Base-by-base conservation (phyloP, 2,113 vertebrate species). In the Callospermophilus lateralis region DNA sequence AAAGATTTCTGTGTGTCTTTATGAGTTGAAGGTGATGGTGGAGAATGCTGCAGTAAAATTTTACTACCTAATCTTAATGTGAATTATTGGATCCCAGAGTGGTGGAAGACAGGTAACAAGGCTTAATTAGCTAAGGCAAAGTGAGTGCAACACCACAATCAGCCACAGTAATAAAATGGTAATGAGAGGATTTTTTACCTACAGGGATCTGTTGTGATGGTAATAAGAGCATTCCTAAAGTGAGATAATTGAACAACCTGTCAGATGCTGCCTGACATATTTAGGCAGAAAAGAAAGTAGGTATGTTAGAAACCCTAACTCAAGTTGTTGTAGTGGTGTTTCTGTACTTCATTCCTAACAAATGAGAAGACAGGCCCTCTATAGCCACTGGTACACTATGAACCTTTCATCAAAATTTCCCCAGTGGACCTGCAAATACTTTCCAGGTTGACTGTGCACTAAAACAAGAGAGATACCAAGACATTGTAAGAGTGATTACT, bases 1-100 rank as follows among this genome's bases (percentile, higher is more conserved):
- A n/a, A 73, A 65, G n/a, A 87, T 80, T 65, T 95, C 83, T 86
- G 74, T 65, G 83, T 55, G n/a, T 11, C n/a, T 45, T 17, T 87
- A 55, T 73, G 78, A 45, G 67, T 22, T 86, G 42, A 42, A 65
- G 42, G 53, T 19, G 3, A 74, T 80, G 74, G 73, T 86, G 26
- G 2, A 85, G 15, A 91, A 42, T 42, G 16, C 20, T 81, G 7
- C 30, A 45, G 22, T 74, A 45, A 42, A 91, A 91, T 65, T 53
- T 17, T 28, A 39, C 13, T 86, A 63, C 16, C 30, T 86, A 45
- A 86, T 95, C 65, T 80, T 80, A 91, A n/a, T n/a, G 10, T 91
- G n/a, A 92, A 87, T 58, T 48, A 63, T 70, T 51, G 24, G 4
- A 78, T 90, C 24, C 32, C 6, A 85, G 87, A 79, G 51, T 20